A percentile compares a stretch with the other conserved stretches of the same genome.
Conservation (phyloP, 2,113 vertebrate genomes). For the Anseranas semipalmata region DNA sequence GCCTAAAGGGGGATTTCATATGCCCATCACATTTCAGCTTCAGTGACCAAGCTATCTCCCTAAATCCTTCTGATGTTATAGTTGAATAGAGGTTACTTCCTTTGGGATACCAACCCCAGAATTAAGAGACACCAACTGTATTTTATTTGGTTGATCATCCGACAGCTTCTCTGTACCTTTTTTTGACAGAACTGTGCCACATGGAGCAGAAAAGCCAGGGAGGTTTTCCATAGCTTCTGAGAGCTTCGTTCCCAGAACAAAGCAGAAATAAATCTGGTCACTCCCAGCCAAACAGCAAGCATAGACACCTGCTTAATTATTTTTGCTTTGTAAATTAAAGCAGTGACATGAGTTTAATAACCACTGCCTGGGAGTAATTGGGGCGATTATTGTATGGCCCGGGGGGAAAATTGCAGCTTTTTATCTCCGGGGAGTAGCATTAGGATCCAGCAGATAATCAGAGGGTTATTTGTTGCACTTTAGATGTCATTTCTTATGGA, state of each 20-base stretch:
- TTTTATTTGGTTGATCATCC: not conserved
- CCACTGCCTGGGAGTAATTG: conserved; percentile 67
- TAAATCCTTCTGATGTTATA: not conserved
- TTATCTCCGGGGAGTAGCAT: conserved; percentile 67
- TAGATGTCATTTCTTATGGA: conserved; percentile 33
- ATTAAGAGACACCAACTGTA: not conserved
- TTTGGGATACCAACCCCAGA: not conserved
- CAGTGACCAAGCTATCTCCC: not conserved
- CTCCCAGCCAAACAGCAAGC: not conserved
- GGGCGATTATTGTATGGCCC: conserved; percentile 61
- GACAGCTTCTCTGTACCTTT: fast-evolving
- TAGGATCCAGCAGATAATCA: conserved; percentile 61
- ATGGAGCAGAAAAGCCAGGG: not conserved
- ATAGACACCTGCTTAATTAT: conserved; percentile 65
- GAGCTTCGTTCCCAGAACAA: not conserved
- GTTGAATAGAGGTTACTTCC: conserved; percentile 12
- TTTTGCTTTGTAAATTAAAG: conserved; percentile 55
- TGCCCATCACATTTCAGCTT: not conserved
- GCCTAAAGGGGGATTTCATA: not conserved
- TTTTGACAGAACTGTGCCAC: conserved; percentile 21
- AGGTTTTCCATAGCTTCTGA: not conserved
- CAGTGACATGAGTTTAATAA: conserved; percentile 59
- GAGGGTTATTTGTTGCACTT: conserved; percentile 66
- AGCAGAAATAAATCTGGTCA: not conserved
- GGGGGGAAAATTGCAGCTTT: conserved; percentile 57